Percentiles rank a stretch among this genome's conserved stretches.
phyloP scores from a whole-genome alignment of 2,113 vertebrate species.

The Xenotilapia flavipinnis region DNA sequence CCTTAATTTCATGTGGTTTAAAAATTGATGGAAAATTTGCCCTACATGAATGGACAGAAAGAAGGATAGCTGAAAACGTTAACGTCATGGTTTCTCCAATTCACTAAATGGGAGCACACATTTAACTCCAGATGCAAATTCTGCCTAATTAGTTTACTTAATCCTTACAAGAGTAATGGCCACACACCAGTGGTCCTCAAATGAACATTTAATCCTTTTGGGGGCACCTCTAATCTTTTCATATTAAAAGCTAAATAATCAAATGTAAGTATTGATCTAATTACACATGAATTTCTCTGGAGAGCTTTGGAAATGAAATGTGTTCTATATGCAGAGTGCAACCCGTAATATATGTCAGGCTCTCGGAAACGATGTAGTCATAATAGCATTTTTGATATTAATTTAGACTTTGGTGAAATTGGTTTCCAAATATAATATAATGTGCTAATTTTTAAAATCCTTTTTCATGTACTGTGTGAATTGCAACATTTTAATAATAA shows the following conservation, averaged over 20 bases:
- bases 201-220: constrained; percentile 91
- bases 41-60: neutral
- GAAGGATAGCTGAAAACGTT: constrained; percentile 18
- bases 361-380: neutral
- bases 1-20: neutral
- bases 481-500: neutral
- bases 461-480: neutral
- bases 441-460: neutral
- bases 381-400: neutral
- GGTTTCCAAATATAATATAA: neutral
- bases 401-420: neutral
- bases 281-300: constrained; percentile 55
- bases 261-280: constrained; percentile 92
- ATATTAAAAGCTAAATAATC: constrained; percentile 92
- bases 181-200: constrained; percentile 79
- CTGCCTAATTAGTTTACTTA: constrained; percentile 83
- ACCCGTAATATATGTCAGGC: neutral
- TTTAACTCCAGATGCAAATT: constrained; percentile 67
- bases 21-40: neutral
- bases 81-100: constrained; percentile 14
- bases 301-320: constrained; percentile 40
- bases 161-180: constrained; percentile 88
- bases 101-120: constrained; percentile 54
- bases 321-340: constrained; percentile 5
- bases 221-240: constrained; percentile 90